Evolutionary conservation across 2,113 vertebrate genomes (phyloP), one percentile per base, ranked within the genome.

Genomic region (Halichoeres trimaculatus): DNA sequence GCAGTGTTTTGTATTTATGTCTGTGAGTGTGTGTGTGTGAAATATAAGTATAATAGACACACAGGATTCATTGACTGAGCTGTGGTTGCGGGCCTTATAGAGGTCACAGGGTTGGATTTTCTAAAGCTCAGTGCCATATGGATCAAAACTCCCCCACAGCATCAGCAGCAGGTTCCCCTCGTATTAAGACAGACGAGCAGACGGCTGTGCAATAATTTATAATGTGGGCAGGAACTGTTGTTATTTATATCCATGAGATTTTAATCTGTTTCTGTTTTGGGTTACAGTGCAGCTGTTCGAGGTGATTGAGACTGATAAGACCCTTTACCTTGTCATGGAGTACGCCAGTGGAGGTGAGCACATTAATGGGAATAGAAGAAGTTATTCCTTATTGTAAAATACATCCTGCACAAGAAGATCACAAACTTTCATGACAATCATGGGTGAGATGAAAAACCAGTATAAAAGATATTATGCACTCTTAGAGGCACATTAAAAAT

Each of bases 221-320:
- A 64, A 74, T 26, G 12, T 62, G 43, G 62, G 57, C 48, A 69
- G 67, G 65, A 77, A 80, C 69, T 80, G n/a, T 74, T 48, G 17
- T 62, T 51, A 10, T 68, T 16, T 76, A 11, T 76, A n/a, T 58
- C 23, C 23, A 22, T 40, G 45, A 70, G 40, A 74, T 74, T 75
- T 73, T 64, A 76, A 85, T 84, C 71, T 81, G 59, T 35, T 80
- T 86, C 50, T 88, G 51, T 87, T 85, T 82, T 74, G 78, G 48
- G 2, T 78, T 74, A 35, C 92, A 97, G 96, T 97, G 90, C 95
- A 97, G 90, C 95, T 97, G 81, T 97, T 96, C 47, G 96, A 97
- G 90, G 96, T 97, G 84, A 97, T 97, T 1, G 96, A 97, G 91
- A 96, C 95, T 0, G 96, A 97, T 83, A 97, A 97, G 90, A 97